Evolutionary conservation across 2,888 invertebrate genomes (phyloP).

Genomic region (Dolichopus griseipennis): DNA sequence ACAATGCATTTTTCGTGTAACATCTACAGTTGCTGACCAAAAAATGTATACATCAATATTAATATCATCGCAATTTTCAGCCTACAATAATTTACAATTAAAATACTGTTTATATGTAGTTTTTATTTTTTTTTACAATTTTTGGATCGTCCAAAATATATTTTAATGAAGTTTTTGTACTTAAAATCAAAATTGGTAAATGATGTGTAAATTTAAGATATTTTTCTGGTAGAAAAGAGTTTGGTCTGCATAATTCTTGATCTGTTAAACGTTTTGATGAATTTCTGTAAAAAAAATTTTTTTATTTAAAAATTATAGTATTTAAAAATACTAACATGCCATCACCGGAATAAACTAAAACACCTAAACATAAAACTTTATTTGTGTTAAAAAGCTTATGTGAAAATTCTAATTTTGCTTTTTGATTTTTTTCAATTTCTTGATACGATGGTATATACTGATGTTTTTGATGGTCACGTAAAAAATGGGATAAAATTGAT

Average conservation of each 20-base stretch:
- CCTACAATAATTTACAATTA: background rate
- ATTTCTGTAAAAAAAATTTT: background rate
- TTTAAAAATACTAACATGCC: constrained; percentile 14
- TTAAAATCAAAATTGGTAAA: constrained; percentile 32
- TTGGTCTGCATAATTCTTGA: constrained; percentile 29
- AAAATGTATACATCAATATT: constrained; percentile 27
- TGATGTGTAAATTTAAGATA: constrained; percentile 27
- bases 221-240: constrained; percentile 29
- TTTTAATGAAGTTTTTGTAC: constrained; percentile 27
- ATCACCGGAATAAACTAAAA: constrained; percentile 30
- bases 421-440: constrained; percentile 25
- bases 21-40: constrained; percentile 30
- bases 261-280: constrained; percentile 24
- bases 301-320: background rate
- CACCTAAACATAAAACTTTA: constrained; percentile 30
- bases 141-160: constrained; percentile 23
- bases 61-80: constrained; percentile 14
- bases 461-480: constrained; percentile 27
- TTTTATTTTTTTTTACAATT: too few relatives aligned
- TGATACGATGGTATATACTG: constrained; percentile 21
- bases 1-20: constrained; percentile 28
- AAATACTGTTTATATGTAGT: too few relatives aligned
- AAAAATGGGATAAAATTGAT: constrained; percentile 30
- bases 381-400: constrained; percentile 22
- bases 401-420: constrained; percentile 27